These are phyloP conservation scores for Oreonectes daqikongensis DNA, from an alignment of 2,797 vertebrate species.

Conservation along the genomic window DNA sequence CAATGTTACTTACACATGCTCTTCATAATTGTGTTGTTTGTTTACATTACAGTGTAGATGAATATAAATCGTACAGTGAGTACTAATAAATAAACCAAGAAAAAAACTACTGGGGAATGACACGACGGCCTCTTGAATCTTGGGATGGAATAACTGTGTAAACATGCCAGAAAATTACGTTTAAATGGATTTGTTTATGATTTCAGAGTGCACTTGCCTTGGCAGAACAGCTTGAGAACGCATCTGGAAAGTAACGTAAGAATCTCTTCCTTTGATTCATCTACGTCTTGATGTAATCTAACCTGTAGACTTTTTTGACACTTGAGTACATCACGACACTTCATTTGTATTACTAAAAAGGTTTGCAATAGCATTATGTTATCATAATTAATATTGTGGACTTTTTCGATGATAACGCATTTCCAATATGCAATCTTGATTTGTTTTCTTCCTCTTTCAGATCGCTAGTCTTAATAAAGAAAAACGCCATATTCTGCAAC, in stretches of 20 bases:
- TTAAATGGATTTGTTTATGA: not conserved
- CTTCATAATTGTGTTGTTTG: not conserved
- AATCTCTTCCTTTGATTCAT: not conserved
- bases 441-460: constrained; percentile 28
- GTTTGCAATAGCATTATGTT: not conserved
- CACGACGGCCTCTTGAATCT: not conserved
- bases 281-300: not conserved
- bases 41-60: no score
- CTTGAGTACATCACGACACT: not conserved
- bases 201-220: constrained; percentile 44
- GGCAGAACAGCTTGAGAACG: constrained; percentile 44
- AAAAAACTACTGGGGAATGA: not conserved
- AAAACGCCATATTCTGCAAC: constrained; percentile 40
- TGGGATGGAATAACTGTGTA: not conserved
- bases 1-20: not conserved
- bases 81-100: not conserved
- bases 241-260: constrained; percentile 50
- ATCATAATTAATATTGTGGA: not conserved
- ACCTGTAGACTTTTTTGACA: not conserved
- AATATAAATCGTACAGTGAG: not conserved
- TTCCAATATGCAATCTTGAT: not conserved
- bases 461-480: constrained; percentile 34
- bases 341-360: not conserved
- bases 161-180: not conserved
- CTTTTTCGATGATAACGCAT: not conserved